phyloP scores from a whole-genome alignment of 2,888 invertebrate genomes.

The Conus canariensis region DNA sequence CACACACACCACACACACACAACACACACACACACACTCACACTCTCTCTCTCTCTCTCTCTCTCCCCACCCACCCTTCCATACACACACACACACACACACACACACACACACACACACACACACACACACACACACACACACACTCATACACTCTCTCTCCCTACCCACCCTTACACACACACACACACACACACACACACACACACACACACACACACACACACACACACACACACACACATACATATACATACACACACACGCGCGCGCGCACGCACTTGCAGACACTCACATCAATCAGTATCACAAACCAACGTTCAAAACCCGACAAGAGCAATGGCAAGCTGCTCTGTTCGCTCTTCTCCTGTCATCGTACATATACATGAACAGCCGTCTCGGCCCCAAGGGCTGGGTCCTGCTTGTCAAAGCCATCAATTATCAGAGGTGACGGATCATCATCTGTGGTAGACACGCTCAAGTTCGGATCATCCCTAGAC shows the following conservation, averaged over 20 bases:
- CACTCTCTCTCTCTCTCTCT: background rate
- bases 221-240: slow-evolving; percentile 3
- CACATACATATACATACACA: background rate
- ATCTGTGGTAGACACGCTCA: too few relatives aligned
- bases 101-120: background rate
- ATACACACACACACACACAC: background rate
- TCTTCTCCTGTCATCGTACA: too few relatives aligned
- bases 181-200: background rate
- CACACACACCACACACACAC: background rate
- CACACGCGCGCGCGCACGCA: background rate
- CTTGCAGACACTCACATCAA: background rate
- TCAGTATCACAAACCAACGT: background rate
- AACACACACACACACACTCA: background rate
- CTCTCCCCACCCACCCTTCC: background rate
- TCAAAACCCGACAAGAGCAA: background rate
- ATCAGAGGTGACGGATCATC: too few relatives aligned
- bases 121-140: background rate
- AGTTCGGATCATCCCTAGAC: too few relatives aligned
- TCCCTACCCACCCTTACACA: too few relatives aligned
- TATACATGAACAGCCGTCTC: too few relatives aligned
- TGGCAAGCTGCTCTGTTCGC: background rate
- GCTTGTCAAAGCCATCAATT: too few relatives aligned
- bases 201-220: slow-evolving; percentile 27
- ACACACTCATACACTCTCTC: background rate
- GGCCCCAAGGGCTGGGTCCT: too few relatives aligned